Evolutionary conservation across 30 jellyfish, hydroid and myxozoan genomes (phyloP).

Genomic region (Morbakka virulenta): DNA sequence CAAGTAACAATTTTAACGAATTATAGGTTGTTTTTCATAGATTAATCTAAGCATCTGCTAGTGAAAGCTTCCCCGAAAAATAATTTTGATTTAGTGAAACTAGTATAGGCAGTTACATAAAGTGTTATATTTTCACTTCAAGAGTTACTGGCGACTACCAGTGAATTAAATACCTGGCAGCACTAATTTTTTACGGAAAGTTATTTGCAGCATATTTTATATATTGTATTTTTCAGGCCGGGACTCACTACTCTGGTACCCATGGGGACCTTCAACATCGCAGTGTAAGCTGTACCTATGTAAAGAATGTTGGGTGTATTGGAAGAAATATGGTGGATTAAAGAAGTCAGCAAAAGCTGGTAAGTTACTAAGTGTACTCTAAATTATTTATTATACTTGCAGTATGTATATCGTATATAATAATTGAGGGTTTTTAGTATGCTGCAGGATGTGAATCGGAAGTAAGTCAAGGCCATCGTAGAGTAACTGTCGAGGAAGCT

Average conservation of each 20-base stretch:
- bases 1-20: too few species aligned
- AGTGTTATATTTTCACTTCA: not conserved
- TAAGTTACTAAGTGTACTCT: not conserved
- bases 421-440: not conserved
- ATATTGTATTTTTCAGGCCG: slow-evolving; percentile 56
- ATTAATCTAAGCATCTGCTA: too few species aligned
- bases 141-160: not conserved
- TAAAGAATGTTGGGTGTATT: slow-evolving; percentile 98
- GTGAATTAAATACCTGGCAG: not conserved
- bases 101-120: not conserved
- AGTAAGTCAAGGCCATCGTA: too few species aligned
- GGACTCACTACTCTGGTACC: slow-evolving; percentile 95
- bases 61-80: too few species aligned
- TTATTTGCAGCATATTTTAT: not conserved
- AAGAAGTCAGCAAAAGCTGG: slow-evolving; percentile 88
- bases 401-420: not conserved
- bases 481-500: too few species aligned
- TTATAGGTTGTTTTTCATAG: too few species aligned
- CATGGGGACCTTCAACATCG: slow-evolving; percentile 98
- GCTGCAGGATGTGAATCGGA: not conserved
- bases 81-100: too few species aligned
- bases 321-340: slow-evolving; percentile 98
- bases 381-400: too few species aligned
- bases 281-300: slow-evolving; percentile 90
- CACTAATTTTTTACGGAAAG: not conserved